Evolutionary conservation across 2,113 vertebrate genomes (phyloP).

Genomic region (Plotosus lineatus): DNA sequence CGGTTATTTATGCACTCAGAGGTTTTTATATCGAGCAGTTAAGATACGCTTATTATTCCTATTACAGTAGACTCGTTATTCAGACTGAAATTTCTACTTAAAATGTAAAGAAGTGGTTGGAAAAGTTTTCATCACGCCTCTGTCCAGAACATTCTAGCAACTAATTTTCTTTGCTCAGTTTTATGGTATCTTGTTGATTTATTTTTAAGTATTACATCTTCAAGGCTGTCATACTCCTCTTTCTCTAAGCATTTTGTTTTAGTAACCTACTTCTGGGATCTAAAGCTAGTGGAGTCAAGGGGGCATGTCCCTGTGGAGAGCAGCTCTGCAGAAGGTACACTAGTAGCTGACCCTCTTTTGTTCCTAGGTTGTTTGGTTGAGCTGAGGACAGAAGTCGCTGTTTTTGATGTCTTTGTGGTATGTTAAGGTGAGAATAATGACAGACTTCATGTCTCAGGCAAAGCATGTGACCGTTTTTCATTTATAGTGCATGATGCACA

Average conservation of each 20-base stretch:
- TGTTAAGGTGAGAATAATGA: neutral
- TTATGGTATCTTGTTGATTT: neutral
- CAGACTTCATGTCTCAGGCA: neutral
- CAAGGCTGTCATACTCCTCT: neutral
- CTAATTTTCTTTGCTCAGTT: neutral
- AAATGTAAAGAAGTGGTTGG: neutral
- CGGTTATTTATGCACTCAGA: neutral
- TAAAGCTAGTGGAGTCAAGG: neutral
- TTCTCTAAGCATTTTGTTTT: slow-evolving; percentile 8
- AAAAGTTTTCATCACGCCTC: neutral
- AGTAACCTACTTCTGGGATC: slow-evolving; percentile 2
- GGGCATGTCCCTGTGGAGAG: neutral
- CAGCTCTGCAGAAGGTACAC: neutral
- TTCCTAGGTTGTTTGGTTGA: neutral
- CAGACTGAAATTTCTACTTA: neutral
- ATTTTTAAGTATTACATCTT: slow-evolving; percentile 1
- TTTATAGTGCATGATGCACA: slow-evolving; percentile 9
- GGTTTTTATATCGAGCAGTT: neutral
- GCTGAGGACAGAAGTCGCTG: neutral
- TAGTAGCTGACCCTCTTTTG: neutral
- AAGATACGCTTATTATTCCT: neutral
- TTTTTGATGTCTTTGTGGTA: neutral
- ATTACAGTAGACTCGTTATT: neutral
- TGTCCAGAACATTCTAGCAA: neutral
- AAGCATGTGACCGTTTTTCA: neutral